Percentiles rank a stretch among this genome's conserved stretches.
These are phyloP conservation scores for Eulithis testata DNA, from an alignment of 2,888 invertebrate genomes.

Conservation along the genomic window DNA sequence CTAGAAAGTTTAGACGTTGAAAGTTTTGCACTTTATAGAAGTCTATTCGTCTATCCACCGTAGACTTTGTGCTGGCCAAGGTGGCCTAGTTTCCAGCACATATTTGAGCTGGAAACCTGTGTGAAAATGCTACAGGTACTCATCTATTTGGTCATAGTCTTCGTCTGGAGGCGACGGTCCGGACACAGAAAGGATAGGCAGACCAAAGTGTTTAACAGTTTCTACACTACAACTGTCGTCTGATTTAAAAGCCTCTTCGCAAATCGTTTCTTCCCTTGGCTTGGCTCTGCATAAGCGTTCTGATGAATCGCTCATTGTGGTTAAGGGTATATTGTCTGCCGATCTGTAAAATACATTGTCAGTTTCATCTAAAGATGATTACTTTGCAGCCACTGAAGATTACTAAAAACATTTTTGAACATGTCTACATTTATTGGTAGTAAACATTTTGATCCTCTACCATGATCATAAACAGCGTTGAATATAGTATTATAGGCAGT, in stretches of 20 bases:
- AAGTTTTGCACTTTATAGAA: slow-evolving; percentile 63
- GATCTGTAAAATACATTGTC: slow-evolving; percentile 58
- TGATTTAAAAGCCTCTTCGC: slow-evolving; percentile 75
- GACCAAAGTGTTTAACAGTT: slow-evolving; percentile 86
- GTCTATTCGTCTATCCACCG: slow-evolving; percentile 52
- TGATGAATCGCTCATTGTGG: slow-evolving; percentile 78
- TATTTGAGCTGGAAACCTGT: slow-evolving; percentile 81
- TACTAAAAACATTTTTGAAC: no score
- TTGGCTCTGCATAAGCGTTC: slow-evolving; percentile 79
- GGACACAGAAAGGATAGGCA: slow-evolving; percentile 91
- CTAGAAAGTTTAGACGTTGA: slow-evolving; percentile 50
- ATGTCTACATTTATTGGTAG: no score
- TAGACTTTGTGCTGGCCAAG: slow-evolving; percentile 78
- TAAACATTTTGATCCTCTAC: no score
- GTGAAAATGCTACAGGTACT: slow-evolving; percentile 86
- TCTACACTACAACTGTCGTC: slow-evolving; percentile 79
- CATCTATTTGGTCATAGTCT: slow-evolving; percentile 85
- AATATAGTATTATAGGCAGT: no score
- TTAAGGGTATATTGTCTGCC: slow-evolving; percentile 79
- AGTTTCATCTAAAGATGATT: neutral
- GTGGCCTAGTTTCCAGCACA: slow-evolving; percentile 78
- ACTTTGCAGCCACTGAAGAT: no score
- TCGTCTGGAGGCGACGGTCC: slow-evolving; percentile 92
- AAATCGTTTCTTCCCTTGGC: slow-evolving; percentile 75
- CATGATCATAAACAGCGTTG: no score